Percentiles rank a stretch among this genome's conserved stretches.
phyloP scores from a whole-genome alignment of 2,113 vertebrate species.

The Otis tarda region DNA sequence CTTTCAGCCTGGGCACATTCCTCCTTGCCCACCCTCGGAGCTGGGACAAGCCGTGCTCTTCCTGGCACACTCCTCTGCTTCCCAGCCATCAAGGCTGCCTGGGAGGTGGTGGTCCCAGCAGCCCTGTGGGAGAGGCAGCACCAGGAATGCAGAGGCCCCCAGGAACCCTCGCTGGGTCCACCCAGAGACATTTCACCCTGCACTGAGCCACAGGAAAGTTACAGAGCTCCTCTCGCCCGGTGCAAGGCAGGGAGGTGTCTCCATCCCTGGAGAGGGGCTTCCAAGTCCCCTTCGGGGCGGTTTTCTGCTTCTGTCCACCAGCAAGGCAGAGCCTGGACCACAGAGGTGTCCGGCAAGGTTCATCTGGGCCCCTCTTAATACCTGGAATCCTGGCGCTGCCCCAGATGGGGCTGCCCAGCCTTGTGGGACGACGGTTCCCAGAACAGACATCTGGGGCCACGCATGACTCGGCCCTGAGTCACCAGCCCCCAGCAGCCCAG shows the following conservation, averaged over 20 bases:
- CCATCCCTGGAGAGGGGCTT: background rate
- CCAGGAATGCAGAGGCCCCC: background rate
- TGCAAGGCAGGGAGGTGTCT: background rate
- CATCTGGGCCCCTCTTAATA: background rate
- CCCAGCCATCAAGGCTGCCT: background rate
- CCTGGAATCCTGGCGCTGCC: background rate
- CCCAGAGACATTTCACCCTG: background rate
- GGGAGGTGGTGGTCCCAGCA: background rate
- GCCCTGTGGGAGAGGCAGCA: background rate
- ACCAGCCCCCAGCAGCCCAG: background rate
- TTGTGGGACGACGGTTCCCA: background rate
- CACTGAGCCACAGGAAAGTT: accelerated
- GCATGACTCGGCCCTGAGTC: constrained; percentile 55
- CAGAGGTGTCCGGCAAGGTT: accelerated
- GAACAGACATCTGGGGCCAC: background rate
- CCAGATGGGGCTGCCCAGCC: background rate
- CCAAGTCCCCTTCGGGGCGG: accelerated
- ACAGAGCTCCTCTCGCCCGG: background rate
- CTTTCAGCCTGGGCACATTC: background rate
- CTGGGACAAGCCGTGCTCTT: background rate
- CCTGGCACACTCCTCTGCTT: background rate
- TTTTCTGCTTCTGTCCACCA: background rate
- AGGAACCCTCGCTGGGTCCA: background rate
- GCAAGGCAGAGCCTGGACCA: accelerated
- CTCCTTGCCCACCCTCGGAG: background rate